Evolutionary conservation across 2,888 invertebrate species (phyloP).

Genomic region (Trisateles emortualis): DNA sequence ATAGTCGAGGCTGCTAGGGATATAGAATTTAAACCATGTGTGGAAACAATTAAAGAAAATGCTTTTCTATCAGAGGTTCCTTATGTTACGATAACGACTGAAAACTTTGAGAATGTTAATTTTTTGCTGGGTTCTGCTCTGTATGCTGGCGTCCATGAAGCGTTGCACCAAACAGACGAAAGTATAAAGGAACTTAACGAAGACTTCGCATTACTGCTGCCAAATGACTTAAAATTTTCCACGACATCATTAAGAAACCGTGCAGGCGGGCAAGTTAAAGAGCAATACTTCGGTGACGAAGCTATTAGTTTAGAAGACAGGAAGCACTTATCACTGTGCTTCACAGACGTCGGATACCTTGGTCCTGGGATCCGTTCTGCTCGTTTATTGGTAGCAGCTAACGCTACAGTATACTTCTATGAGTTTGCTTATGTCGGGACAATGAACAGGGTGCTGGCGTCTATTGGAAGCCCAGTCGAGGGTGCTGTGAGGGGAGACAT

Average conservation of each 20-base stretch:
- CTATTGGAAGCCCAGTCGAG: slow-evolving; percentile 62
- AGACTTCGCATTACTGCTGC: slow-evolving; percentile 56
- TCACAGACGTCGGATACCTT: slow-evolving; percentile 68
- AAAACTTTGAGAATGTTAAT: slow-evolving; percentile 51
- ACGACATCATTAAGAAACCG: slow-evolving; percentile 39
- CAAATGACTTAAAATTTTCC: slow-evolving; percentile 65
- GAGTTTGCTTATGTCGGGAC: slow-evolving; percentile 85
- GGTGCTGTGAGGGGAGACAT: slow-evolving; percentile 87
- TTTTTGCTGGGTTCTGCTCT: slow-evolving; percentile 71
- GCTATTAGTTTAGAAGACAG: slow-evolving; percentile 50
- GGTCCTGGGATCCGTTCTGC: slow-evolving; percentile 66
- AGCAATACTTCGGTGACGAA: slow-evolving; percentile 62
- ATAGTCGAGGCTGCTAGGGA: slow-evolving; percentile 53
- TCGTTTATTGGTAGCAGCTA: slow-evolving; percentile 58
- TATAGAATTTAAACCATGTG: slow-evolving; percentile 63
- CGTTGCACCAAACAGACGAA: slow-evolving; percentile 50
- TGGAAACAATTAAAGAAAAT: slow-evolving; percentile 51
- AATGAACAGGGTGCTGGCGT: slow-evolving; percentile 74
- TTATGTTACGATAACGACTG: slow-evolving; percentile 57
- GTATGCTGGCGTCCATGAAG: slow-evolving; percentile 66
- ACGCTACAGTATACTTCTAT: slow-evolving; percentile 84
- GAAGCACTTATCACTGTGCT: slow-evolving; percentile 57
- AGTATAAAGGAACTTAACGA: slow-evolving; percentile 56
- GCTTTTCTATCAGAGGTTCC: slow-evolving; percentile 63
- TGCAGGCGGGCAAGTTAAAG: slow-evolving; percentile 53